Conservation (phyloP, 2,113 vertebrate genomes). For the Indicator maculatus region DNA sequence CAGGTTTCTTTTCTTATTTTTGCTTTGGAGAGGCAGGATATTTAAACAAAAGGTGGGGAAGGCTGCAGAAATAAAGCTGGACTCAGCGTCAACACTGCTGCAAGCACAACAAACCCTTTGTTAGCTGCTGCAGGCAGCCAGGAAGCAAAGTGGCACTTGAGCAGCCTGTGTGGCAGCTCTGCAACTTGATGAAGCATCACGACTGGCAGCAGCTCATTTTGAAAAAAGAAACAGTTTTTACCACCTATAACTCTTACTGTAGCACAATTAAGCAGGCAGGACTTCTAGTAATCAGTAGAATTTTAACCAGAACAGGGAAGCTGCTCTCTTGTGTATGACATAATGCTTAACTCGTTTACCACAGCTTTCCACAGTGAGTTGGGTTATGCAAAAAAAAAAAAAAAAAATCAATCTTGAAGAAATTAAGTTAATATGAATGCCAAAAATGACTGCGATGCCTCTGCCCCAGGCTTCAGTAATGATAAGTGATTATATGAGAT, state of each 20-base stretch:
- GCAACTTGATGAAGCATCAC: neutral
- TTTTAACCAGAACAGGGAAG: neutral
- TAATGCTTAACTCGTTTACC: neutral
- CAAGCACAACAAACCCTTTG: constrained; percentile 34
- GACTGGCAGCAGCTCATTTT: neutral
- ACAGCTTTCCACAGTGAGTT: neutral
- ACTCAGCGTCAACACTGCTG: accelerated
- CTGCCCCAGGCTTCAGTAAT: neutral
- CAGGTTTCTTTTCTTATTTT: neutral
- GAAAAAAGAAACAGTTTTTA: neutral
- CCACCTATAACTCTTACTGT: neutral
- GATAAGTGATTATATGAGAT: constrained; percentile 10
- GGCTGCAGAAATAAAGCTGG: neutral
- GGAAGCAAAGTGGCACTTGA: neutral
- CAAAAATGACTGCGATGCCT: neutral
- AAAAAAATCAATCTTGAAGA: neutral
- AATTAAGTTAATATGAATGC: neutral
- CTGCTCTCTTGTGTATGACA: neutral
- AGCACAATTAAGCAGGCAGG: neutral
- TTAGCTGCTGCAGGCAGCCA: neutral
- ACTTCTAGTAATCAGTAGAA: neutral
- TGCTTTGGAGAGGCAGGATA: neutral
- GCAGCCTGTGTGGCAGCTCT: neutral
- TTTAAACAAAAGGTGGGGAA: neutral
- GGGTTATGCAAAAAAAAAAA: neutral